These are phyloP conservation scores for Parauchenoglanis punctatus DNA, from an alignment of 2,797 vertebrate genomes.

Conservation along the genomic window DNA sequence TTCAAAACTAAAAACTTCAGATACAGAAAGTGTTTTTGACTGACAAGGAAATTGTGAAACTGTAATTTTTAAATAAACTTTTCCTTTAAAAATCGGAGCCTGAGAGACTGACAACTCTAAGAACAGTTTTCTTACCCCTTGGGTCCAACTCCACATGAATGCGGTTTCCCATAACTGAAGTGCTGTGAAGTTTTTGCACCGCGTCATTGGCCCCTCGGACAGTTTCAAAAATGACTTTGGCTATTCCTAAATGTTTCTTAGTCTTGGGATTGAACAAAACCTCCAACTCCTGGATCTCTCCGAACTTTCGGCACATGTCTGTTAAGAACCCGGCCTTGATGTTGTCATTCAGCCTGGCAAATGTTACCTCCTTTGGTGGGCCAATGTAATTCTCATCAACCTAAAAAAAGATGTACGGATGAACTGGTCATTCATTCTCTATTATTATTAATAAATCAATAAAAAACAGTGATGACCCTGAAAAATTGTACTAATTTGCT, in stretches of 20 bases:
- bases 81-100: not conserved
- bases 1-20: not conserved
- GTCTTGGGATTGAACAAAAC: conserved; percentile 93
- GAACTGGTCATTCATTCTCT: not conserved
- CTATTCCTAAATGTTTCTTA: conserved; percentile 94
- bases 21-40: not conserved
- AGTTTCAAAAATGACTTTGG: conserved; percentile 91
- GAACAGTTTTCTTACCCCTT: conserved; percentile 79
- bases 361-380: conserved; percentile 94
- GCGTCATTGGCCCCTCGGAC: conserved; percentile 88
- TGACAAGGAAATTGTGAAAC: not conserved
- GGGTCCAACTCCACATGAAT: conserved; percentile 97
- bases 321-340: conserved; percentile 88
- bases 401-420: conserved; percentile 65
- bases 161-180: conserved; percentile 95
- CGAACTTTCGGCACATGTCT: conserved; percentile 93
- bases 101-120: not conserved
- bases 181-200: conserved; percentile 88
- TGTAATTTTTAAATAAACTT: too few species aligned
- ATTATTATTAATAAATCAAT: not conserved
- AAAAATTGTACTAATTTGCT: not conserved
- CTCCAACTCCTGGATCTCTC: conserved; percentile 89
- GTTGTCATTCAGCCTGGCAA: conserved; percentile 95
- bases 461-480: not conserved
- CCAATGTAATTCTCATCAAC: conserved; percentile 94